Percentiles rank a stretch among this genome's conserved stretches.
Evolutionary conservation across 2,888 invertebrate species (phyloP).

Genomic region (Tanaodytes sp.): DNA sequence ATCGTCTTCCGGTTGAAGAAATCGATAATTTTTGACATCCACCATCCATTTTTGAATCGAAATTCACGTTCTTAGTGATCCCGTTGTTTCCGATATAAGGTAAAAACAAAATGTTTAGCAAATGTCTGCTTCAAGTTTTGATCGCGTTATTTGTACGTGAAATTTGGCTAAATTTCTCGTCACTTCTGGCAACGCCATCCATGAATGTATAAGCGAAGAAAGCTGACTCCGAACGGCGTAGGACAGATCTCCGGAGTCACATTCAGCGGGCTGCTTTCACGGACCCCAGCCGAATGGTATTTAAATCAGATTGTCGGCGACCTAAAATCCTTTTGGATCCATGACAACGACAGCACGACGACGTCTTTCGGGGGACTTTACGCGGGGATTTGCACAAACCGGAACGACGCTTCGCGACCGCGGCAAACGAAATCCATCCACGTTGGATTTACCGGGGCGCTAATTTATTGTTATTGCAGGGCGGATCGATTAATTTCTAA

Average conservation of each 20-base stretch:
- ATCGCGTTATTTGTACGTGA: conserved; percentile 15
- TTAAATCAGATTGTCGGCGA: conserved; percentile 57
- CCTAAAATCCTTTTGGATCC: conserved; percentile 46
- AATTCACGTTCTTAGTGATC: no score
- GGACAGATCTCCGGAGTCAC: conserved; percentile 30
- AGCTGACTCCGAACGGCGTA: conserved; percentile 2
- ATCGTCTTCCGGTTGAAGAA: no score
- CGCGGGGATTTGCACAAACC: conserved; percentile 49
- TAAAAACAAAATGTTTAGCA: no score
- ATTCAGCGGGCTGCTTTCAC: conserved; percentile 32
- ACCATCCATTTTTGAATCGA: no score
- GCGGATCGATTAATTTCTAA: no score
- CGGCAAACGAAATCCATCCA: no score
- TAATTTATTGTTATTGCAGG: no score
- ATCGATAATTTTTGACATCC: no score
- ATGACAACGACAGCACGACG: conserved; percentile 48
- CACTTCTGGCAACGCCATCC: background rate
- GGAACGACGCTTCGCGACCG: no score
- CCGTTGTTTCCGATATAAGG: no score
- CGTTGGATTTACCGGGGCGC: no score
- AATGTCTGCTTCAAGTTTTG: no score
- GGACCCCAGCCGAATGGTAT: conserved; percentile 55
- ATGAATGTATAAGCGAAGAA: conserved; percentile 23
- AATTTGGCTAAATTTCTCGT: background rate
- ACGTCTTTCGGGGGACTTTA: conserved; percentile 44